Evolutionary conservation across 2,888 invertebrate species (phyloP).

Genomic region (Micropterix aruncella): DNA sequence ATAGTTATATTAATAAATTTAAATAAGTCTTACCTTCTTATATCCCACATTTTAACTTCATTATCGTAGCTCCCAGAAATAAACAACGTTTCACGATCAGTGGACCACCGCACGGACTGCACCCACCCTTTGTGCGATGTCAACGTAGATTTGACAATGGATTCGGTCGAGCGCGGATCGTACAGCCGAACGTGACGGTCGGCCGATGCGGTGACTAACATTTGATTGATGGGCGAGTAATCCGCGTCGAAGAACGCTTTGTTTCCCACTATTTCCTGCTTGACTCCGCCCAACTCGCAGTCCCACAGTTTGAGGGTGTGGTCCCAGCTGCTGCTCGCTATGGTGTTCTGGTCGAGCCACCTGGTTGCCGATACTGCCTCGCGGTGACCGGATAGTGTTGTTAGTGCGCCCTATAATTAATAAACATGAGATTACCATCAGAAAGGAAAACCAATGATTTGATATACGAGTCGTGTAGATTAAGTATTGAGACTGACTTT

Average conservation of each 20-base stretch:
- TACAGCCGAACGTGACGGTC: conserved; percentile 85
- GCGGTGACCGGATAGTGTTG: conserved; percentile 84
- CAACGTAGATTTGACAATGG: conserved; percentile 78
- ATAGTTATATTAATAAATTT: too few relatives aligned
- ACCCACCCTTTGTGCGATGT: conserved; percentile 85
- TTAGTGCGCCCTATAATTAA: conserved; percentile 53
- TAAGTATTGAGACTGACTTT: too few relatives aligned
- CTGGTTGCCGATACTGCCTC: conserved; percentile 77
- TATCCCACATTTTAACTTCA: conserved; percentile 91
- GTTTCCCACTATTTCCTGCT: conserved; percentile 69
- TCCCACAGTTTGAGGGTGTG: conserved; percentile 94
- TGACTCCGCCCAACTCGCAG: conserved; percentile 68
- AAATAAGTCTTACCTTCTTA: conserved; percentile 50
- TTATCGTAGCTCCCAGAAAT: conserved; percentile 88
- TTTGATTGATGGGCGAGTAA: conserved; percentile 63
- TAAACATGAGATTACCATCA: conserved; percentile 5
- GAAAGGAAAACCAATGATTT: too few relatives aligned
- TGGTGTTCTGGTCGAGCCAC: conserved; percentile 68
- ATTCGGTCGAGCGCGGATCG: conserved; percentile 83
- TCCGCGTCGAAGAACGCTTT: conserved; percentile 83
- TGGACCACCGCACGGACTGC: conserved; percentile 81
- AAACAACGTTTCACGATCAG: conserved; percentile 67
- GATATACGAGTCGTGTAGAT: too few relatives aligned
- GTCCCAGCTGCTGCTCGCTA: conserved; percentile 89
- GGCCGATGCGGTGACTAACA: conserved; percentile 75